Evolutionary conservation across 2,888 invertebrate species (phyloP).

Genomic region (Macaria liturata): DNA sequence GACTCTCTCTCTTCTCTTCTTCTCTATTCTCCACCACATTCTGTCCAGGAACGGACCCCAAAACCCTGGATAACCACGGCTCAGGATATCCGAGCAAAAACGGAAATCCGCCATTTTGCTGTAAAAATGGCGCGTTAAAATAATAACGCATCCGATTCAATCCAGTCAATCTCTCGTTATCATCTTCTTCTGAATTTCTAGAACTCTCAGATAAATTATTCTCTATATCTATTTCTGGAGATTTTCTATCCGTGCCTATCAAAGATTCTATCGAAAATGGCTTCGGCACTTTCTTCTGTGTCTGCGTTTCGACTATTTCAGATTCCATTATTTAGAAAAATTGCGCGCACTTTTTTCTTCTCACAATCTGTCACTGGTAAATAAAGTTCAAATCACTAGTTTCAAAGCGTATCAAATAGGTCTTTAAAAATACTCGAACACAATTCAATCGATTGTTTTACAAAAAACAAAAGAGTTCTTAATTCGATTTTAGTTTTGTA

Average conservation of each 20-base stretch:
- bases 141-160: constrained; percentile 75
- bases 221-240: constrained; percentile 76
- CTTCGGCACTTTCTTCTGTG: constrained; percentile 76
- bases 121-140: constrained; percentile 71
- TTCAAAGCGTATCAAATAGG: background rate
- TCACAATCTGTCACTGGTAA: background rate
- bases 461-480: background rate
- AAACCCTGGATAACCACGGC: constrained; percentile 70
- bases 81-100: constrained; percentile 74
- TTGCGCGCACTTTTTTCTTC: constrained; percentile 20
- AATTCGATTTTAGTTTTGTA: constrained; percentile 10
- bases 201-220: constrained; percentile 69
- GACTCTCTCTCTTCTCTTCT: constrained; percentile 71
- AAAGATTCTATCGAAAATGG: constrained; percentile 86
- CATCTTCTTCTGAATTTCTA: constrained; percentile 72
- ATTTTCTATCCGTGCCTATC: constrained; percentile 76
- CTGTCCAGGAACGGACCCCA: constrained; percentile 47
- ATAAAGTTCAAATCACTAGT: background rate
- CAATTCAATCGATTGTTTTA: no score
- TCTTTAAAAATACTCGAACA: no score
- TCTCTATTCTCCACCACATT: constrained; percentile 52
- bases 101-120: constrained; percentile 74
- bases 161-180: constrained; percentile 60
- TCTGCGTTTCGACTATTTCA: constrained; percentile 60
- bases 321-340: constrained; percentile 52